phyloP scores from a whole-genome alignment of 2,797 vertebrate species.

The Cossypha niveicapilla region DNA sequence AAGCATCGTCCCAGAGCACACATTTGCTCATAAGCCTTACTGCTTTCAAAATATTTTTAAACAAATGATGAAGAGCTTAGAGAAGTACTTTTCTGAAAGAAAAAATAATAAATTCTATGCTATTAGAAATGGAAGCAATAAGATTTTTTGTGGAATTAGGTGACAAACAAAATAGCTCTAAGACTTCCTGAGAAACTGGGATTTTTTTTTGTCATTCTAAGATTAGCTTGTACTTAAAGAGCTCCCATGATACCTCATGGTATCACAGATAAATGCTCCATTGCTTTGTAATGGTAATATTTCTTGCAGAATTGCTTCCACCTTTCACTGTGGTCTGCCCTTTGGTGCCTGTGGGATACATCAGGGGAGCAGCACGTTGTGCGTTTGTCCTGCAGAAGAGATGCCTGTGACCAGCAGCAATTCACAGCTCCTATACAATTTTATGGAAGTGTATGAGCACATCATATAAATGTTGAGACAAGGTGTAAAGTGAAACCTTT shows the following conservation, averaged over 20 bases:
- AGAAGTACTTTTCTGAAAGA: not conserved
- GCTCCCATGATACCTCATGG: not conserved
- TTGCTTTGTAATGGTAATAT: not conserved
- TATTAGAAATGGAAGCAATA: not conserved
- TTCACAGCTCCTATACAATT: not conserved
- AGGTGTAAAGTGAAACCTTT: not conserved
- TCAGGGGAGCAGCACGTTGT: not conserved
- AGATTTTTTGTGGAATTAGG: not conserved
- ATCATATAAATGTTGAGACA: not conserved
- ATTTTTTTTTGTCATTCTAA: not conserved
- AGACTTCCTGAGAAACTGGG: not conserved
- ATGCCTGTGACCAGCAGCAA: not conserved
- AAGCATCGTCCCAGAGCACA: not conserved
- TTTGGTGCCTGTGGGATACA: not conserved
- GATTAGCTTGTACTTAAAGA: not conserved
- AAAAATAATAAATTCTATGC: not conserved
- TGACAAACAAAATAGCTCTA: not conserved
- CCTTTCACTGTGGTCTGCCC: not conserved
- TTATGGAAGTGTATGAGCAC: rapidly evolving
- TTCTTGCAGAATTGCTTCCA: not conserved
- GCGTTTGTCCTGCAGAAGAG: not conserved
- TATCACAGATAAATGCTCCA: not conserved
- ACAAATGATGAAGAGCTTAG: not conserved
- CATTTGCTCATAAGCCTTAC: not conserved
- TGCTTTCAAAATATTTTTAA: not conserved